Evolutionary conservation across 2,888 invertebrate genomes (phyloP), one percentile per base, ranked within the genome.

Genomic region (Dione vanillae): DNA sequence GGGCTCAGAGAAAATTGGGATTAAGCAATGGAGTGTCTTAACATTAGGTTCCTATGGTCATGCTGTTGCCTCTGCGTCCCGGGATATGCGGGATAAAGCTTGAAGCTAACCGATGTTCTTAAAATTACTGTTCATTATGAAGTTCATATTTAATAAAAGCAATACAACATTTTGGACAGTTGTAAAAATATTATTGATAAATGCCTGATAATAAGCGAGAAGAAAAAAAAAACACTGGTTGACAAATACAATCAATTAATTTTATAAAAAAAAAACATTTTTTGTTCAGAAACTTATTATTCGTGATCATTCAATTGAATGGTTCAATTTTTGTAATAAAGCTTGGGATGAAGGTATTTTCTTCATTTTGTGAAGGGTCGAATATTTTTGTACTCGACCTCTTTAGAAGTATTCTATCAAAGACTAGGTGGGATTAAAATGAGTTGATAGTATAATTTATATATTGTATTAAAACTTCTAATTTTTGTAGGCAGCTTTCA

Each of bases 261-360:
- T 64, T 16, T 8, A 49, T 49, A 49, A 49, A 19, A 40, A 37
- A 64, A 68, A 20, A 54, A 47, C 47, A 47, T 69, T 40, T 47
- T 40, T 69, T 49, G 45, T 64, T 64, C 20, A 52, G n/a, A 64
- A 64, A 54, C 45, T 49, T 59, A 67, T 71, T 67, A 71, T 71
- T 41, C 54, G 56, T 11, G 54, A 20, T 41, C 47, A 64, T 64
- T 71, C 70, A 67, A 16, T 47, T 54, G 66, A 66, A 66, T 37
- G 62, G 54, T 67, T 61, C 47, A 67, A 51, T 71, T 71, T 71
- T 67, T 27, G 49, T 56, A 68, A 65, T 49, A 71, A 67, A 54
- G 59, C 40, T 65, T 62, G 40, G 54, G 47, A 52, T 41, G 27
- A 56, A 62, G 70, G 67, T 68, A 67, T 59, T 61, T 58, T 67